Percentiles rank a stretch among this genome's conserved stretches.
These are phyloP conservation scores for Sebastiscus albofasciatus DNA, from an alignment of 2,797 vertebrate genomes.

Conservation along the genomic window DNA sequence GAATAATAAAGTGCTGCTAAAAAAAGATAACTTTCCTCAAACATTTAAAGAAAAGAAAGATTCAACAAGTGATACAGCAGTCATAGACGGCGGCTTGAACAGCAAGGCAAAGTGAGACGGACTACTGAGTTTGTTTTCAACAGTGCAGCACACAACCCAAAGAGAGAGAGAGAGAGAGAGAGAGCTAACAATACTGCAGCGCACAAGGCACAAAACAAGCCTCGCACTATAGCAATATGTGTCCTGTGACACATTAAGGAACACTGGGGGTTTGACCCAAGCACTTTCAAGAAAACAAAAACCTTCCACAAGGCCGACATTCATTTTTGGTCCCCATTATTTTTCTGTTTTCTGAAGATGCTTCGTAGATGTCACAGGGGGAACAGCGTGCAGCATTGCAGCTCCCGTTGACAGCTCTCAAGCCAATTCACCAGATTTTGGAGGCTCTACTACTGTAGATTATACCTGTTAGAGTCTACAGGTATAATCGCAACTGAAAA, in stretches of 20 bases:
- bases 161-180: neutral
- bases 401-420: neutral
- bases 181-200: slow-evolving; percentile 19
- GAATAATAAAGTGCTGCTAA: slow-evolving; percentile 77
- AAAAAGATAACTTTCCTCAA: slow-evolving; percentile 32
- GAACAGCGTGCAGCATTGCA: neutral
- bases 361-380: neutral
- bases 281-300: slow-evolving; percentile 7
- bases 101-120: neutral
- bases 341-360: slow-evolving; percentile 1
- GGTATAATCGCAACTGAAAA: neutral
- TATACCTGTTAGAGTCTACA: no score
- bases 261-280: slow-evolving; percentile 5
- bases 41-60: slow-evolving; percentile 27
- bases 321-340: slow-evolving; percentile 58
- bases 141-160: slow-evolving; percentile 1
- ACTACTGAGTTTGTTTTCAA: neutral
- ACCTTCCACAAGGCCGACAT: neutral
- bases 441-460: neutral
- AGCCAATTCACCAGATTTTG: neutral
- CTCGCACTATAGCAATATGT: neutral
- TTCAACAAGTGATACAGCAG: slow-evolving; percentile 64
- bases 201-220: neutral
- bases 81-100: slow-evolving; percentile 36
- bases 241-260: neutral